phyloP scores from a whole-genome alignment of 2,113 vertebrate genomes.

The Athene noctua region DNA sequence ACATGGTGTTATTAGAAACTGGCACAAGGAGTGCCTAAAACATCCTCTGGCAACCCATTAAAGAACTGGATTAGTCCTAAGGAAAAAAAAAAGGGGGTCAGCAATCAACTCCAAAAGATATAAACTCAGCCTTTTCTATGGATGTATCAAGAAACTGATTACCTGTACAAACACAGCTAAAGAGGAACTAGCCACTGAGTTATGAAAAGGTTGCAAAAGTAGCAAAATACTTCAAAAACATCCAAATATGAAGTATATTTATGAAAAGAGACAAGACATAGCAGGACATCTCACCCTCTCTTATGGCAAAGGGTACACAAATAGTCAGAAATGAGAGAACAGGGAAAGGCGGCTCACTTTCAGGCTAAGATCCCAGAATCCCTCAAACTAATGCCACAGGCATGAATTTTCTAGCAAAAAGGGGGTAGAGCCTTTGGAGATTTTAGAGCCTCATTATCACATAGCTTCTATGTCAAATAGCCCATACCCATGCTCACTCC shows the following conservation, averaged over 20 bases:
- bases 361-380: not conserved
- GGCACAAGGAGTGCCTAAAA: slow-evolving; percentile 35
- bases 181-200: not conserved
- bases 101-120: not conserved
- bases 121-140: not conserved
- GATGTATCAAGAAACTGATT: not conserved
- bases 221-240: not conserved
- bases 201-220: not conserved
- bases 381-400: not conserved
- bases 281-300: not conserved
- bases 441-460: not conserved
- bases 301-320: not conserved
- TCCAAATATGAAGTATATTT: not conserved
- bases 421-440: not conserved
- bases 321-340: not conserved
- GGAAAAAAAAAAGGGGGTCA: not conserved
- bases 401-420: not conserved
- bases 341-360: not conserved
- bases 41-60: slow-evolving; percentile 54
- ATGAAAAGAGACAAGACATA: not conserved
- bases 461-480: not conserved
- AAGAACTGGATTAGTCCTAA: slow-evolving; percentile 27
- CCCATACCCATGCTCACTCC: not conserved
- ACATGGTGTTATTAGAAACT: slow-evolving; percentile 31
- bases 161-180: not conserved